Evolutionary conservation across 2,888 invertebrate genomes (phyloP), one percentile per base, ranked within the genome.

Genomic region (Mesorhabditis spiculigera): DNA sequence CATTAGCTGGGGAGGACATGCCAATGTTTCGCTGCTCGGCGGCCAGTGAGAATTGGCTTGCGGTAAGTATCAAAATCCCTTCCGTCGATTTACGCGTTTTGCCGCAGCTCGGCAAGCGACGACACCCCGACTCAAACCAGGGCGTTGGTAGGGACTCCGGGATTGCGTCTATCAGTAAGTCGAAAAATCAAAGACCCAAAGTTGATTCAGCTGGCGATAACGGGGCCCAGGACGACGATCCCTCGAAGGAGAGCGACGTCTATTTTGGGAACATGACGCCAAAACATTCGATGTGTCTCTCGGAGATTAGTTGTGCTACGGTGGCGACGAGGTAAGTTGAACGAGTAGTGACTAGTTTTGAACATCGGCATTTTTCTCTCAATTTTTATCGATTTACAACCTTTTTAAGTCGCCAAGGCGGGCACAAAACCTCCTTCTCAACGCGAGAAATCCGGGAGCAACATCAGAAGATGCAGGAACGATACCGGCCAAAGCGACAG

Each of bases 381-480:
- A 28, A 28, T 43, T 69, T 45, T 13, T 5, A 61, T 28, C 5
- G 6, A 66, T 45, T 28, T 58, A 13, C 10, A n/a, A 10, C 58
- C 58, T 13, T 63, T 28, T 4, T 65, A 42, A 41, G 6, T 58
- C 71, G 75, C 8, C 71, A 69, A n/a, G 70, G 71, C 68, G 75
- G 75, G 0, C 77, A 80, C 71, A 80, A 80, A 66, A 71, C 78
- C 0, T 78, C 78, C 2, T 80, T 80, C 58, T 80, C 80, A 6
- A 75, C 78, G 2, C 68, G 80, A 6, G 84, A 84, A 69, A 84
- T 84, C 63, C 74, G 84, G 4, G 85, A 85, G 67, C 83, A 85
- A 73, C 84, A 84, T 71, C 73, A 76, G 66, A 74, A 77, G 71
- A 82, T 84, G 66, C 84, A 84, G 68, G 76, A 81, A 61, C 81